A percentile compares a stretch with the other conserved stretches of the same genome.
Conservation (phyloP, 1,140 invertebrate genomes). For the Bicyclus anynana region DNA sequence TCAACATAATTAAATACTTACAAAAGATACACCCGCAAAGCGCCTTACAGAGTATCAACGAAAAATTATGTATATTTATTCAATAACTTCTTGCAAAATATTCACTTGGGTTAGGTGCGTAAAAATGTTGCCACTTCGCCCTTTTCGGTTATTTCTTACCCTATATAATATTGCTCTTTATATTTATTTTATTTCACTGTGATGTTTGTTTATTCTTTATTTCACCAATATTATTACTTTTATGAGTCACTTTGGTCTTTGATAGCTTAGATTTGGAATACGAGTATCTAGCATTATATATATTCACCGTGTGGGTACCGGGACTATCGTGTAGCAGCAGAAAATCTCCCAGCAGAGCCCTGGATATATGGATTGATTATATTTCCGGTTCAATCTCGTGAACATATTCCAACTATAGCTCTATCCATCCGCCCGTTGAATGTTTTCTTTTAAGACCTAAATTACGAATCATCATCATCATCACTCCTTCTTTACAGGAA, state of each 20-base stretch:
- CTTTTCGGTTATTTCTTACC: slow-evolving; percentile 54
- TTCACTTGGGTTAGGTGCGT: slow-evolving; percentile 38
- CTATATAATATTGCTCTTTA: slow-evolving; percentile 42
- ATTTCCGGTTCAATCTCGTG: no score
- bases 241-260: neutral
- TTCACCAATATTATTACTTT: neutral
- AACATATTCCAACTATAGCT: no score
- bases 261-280: no score
- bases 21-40: slow-evolving; percentile 31
- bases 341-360: no score
- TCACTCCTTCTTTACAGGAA: no score
- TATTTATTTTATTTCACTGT: neutral
- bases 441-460: no score
- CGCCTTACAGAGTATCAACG: slow-evolving; percentile 51
- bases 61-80: slow-evolving; percentile 71
- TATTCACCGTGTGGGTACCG: no score
- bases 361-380: no score
- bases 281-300: no score
- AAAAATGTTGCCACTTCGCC: slow-evolving; percentile 47
- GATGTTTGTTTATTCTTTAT: neutral
- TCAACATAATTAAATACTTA: slow-evolving; percentile 31
- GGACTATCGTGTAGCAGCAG: no score
- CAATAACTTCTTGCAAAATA: slow-evolving; percentile 60
- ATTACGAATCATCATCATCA: no score
- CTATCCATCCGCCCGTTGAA: no score